phyloP scores from a whole-genome alignment of 1,140 invertebrate species.

The Planococcus citri region DNA sequence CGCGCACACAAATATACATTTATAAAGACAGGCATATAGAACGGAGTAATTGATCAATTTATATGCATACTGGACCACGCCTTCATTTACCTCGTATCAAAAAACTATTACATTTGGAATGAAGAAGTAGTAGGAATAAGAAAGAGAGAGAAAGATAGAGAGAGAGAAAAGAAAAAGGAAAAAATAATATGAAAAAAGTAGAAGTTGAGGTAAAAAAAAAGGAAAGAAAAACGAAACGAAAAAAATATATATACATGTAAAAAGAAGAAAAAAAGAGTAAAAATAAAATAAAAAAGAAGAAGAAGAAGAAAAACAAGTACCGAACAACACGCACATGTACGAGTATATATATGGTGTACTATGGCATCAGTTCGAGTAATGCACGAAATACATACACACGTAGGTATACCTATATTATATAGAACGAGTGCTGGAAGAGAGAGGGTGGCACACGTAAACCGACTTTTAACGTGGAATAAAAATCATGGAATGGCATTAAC shows the following conservation, averaged over 20 bases:
- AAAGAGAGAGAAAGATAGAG: neutral
- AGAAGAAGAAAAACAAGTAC: too few relatives aligned
- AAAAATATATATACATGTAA: too few relatives aligned
- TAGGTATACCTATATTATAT: too few relatives aligned
- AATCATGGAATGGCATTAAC: neutral
- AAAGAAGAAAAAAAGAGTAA: neutral
- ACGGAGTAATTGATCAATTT: neutral
- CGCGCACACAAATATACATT: too few relatives aligned
- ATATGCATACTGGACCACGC: conserved; percentile 5
- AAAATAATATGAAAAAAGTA: too few relatives aligned
- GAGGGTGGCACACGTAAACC: neutral
- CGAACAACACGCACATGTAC: too few relatives aligned
- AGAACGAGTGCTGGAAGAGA: neutral
- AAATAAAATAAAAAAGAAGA: too few relatives aligned
- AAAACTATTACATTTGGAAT: neutral
- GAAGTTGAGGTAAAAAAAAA: neutral
- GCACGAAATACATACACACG: too few relatives aligned
- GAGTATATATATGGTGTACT: too few relatives aligned
- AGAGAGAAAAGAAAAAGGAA: neutral
- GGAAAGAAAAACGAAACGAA: neutral
- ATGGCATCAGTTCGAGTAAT: neutral
- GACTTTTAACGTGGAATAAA: neutral
- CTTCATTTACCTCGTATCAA: conserved; percentile 7
- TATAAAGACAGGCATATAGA: neutral
- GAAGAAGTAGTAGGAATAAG: neutral